Conservation (phyloP, 2,888 invertebrate species). For the Ochropleura leucogaster region DNA sequence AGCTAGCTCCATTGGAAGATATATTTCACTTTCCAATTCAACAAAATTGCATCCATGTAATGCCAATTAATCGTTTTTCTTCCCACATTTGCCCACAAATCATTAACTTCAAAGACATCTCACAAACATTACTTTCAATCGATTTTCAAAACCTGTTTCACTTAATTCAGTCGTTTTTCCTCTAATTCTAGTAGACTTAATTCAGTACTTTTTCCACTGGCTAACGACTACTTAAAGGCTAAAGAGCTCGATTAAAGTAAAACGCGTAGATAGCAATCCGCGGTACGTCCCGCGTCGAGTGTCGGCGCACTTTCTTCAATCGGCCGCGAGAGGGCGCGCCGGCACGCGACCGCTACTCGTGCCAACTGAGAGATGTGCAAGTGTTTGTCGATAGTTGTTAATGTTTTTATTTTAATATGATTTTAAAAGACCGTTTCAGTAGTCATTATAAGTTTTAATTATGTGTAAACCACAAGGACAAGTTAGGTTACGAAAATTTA, state of each 20-base stretch:
- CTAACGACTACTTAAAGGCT: conserved; percentile 62
- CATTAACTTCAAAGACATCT: conserved; percentile 9
- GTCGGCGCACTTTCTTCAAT: conserved; percentile 79
- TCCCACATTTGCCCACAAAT: conserved; percentile 3
- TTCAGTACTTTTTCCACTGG: conserved; percentile 55
- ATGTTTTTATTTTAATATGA: neutral
- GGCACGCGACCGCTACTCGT: conserved; percentile 89
- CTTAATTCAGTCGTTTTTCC: conserved; percentile 41
- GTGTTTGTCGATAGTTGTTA: conserved; percentile 43
- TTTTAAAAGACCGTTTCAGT: neutral
- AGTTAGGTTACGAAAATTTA: no score
- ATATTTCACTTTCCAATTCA: conserved; percentile 10
- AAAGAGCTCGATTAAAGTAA: conserved; percentile 70
- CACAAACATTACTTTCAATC: conserved; percentile 22
- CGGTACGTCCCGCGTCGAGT: conserved; percentile 61
- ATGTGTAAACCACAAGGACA: no score
- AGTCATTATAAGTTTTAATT: fast-evolving
- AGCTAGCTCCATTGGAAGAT: neutral
- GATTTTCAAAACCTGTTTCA: conserved; percentile 28
- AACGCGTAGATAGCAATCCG: conserved; percentile 73
- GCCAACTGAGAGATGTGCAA: conserved; percentile 68
- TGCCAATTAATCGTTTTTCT: conserved; percentile 14
- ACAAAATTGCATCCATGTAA: conserved; percentile 8
- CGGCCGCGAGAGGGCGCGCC: conserved; percentile 79
- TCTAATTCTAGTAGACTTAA: conserved; percentile 41